Evolutionary conservation across 2,888 invertebrate species (phyloP), one percentile per base, ranked within the genome.

Genomic region (Rugalucina vietnamica): DNA sequence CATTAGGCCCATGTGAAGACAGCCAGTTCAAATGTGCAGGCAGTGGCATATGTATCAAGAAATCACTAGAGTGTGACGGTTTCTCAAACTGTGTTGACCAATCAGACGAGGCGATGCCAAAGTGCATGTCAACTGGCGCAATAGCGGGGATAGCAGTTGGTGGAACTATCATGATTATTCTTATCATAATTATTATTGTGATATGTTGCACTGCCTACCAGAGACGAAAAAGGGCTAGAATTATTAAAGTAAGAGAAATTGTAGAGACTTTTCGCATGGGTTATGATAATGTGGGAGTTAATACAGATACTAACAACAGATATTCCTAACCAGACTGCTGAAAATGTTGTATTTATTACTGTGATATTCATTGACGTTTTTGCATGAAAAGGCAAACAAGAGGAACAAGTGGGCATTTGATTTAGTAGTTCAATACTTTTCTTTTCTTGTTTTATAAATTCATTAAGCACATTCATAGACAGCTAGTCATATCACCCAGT

Each of bases 171-270:
- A 27, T 88, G 27, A 32, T 86, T 10, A 70, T 76, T 37, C 76
- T 73, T 14, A 79, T 88, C 39, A 78, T 88, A 24, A 78, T 86
- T n/a, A 50, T 82, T 14, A 72, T 86, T 21, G 82, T 86, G 43
- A 74, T 86, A 39, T 75, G 73, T 39, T 43, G 86, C 1, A 29
- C 76, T 27, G 36, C 78, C 50, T 75, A 82, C 43, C 70, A 77
- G 29, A 70, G 81, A 37, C 50, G 69, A 65, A 84, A 81, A 65
- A 57, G 78, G 36, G 88, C 86, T 18, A 60, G 88, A 49, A 88
- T 85, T 49, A 86, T 88, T 14, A 88, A 86, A 82, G 88, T 84
- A 84, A 88, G 88, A 54, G 73, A 85, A 71, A 75, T 81, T 32
- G 71, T 85, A 43, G 77, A 85, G 57, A 85, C 81, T 34, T 85